Conservation (phyloP, 2,797 vertebrate genomes). For the Melanotaenia maccullochi region DNA sequence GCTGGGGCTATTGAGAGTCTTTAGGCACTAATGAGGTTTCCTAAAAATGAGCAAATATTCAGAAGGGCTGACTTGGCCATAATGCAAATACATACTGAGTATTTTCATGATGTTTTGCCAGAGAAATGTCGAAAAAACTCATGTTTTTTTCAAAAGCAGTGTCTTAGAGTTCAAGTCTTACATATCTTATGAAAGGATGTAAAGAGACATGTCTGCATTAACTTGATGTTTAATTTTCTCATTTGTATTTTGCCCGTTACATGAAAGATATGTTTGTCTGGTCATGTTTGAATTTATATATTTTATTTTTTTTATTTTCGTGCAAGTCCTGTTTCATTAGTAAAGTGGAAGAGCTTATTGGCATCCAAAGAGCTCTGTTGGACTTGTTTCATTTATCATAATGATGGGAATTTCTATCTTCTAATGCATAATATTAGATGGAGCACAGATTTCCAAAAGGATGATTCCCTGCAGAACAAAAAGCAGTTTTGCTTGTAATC, state of each 20-base stretch:
- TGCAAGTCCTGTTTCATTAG: conserved; percentile 42
- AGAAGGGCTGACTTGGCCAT: conserved; percentile 41
- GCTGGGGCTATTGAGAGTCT: conserved; percentile 54
- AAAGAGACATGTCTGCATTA: conserved; percentile 43
- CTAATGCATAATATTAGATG: conserved; percentile 44
- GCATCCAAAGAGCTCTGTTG: conserved; percentile 48
- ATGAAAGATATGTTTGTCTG: conserved; percentile 27
- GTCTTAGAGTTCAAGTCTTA: conserved; percentile 38
- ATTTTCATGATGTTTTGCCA: conserved; percentile 39
- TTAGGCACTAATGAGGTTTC: conserved; percentile 66
- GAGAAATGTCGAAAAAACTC: conserved; percentile 23
- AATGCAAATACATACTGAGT: conserved; percentile 42
- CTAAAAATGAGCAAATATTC: conserved; percentile 58
- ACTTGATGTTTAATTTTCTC: conserved; percentile 22
- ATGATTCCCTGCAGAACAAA: conserved; percentile 65
- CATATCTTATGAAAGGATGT: conserved; percentile 57
- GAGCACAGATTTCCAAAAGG: conserved; percentile 56
- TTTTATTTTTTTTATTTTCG: conserved; percentile 13
- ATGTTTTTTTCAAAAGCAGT: conserved; percentile 45
- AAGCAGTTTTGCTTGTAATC: conserved; percentile 75
- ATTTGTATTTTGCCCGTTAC: conserved; percentile 31
- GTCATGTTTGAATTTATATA: conserved; percentile 24
- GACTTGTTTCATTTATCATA: conserved; percentile 65
- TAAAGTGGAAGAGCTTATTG: conserved; percentile 39
- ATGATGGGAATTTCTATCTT: conserved; percentile 54